Base-by-base conservation (phyloP, 2,113 vertebrate species). In the Alexandromys fortis region DNA sequence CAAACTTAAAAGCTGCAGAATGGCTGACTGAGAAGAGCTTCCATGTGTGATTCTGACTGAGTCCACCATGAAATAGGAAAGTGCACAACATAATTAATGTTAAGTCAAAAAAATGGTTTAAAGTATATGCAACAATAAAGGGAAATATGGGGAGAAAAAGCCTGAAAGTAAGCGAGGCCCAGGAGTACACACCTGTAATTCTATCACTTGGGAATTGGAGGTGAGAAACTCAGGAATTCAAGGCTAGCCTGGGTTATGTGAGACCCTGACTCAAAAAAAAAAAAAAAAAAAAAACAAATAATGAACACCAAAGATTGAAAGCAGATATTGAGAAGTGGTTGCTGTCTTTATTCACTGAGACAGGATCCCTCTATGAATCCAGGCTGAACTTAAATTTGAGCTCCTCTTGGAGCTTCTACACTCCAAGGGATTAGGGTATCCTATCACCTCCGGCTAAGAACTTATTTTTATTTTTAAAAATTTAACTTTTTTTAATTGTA, bases 1-100 rank as follows among this genome's bases (percentile, higher is more conserved):
- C 89, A 77, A 93, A 90, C 63, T 95, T 88, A 28, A 92, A 92
- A 94, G 81, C 30, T 55, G n/a, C 33, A 91, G 49, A 91, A 75
- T 33, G 35, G 47, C 13, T 70, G 19, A 55, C 55, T 67, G n/a
- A 26, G 30, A 90, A 68, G 61, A 93, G 21, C 35, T 67, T 73
- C 61, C 45, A 45, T 38, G 47, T 61, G 68, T 81, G 45, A 85
- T 35, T 72, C 92, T 72, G 28, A 72, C 42, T n/a, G 73, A 13
- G 24, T 70, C 52, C 33, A 52, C 61, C 81, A 72, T 35, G 72
- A 79, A 65, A 76, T 8, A 58, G 61, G 81, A 93, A 94, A 92
- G 70, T 19, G 55, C 35, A 49, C n/a, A 45, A 26, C 30, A 16
- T 65, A 68, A 70, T 70, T 91, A 76, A 85, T 58, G 42, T 30